These are phyloP conservation scores for Drosophila watanabei DNA, from an alignment of 1,140 invertebrate species.

Conservation along the genomic window DNA sequence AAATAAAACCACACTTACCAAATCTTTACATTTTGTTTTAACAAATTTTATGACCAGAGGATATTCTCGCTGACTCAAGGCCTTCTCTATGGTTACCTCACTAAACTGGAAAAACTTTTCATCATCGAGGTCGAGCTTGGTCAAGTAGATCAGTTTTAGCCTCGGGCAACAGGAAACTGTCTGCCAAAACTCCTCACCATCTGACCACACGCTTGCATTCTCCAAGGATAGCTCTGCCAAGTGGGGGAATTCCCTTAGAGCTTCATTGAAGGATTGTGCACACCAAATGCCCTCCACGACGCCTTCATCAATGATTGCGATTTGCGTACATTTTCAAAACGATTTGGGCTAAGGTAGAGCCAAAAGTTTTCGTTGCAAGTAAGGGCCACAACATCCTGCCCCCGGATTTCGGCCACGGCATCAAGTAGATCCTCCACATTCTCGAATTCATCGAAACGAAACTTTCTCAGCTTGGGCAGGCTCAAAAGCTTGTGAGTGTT, in stretches of 20 bases:
- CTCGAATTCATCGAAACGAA: constrained; percentile 23
- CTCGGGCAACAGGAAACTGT: constrained; percentile 22
- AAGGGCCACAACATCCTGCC: constrained; percentile 12
- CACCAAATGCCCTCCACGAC: constrained; percentile 15
- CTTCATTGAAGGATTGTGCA: background rate
- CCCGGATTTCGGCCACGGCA: background rate
- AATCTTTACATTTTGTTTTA: background rate
- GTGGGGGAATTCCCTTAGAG: constrained; percentile 9
- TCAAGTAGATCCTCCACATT: background rate
- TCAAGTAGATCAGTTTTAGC: constrained; percentile 5
- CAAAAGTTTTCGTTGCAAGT: constrained; percentile 35
- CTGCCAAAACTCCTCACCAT: constrained; percentile 21
- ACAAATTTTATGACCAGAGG: constrained; percentile 19
- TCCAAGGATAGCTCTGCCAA: constrained; percentile 21
- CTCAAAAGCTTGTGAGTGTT: constrained; percentile 4
- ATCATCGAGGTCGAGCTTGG: background rate
- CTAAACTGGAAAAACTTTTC: background rate
- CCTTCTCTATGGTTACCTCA: background rate
- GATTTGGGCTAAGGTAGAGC: background rate
- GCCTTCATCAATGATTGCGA: constrained; percentile 13
- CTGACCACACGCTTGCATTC: constrained; percentile 8
- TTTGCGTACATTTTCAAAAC: constrained; percentile 13
- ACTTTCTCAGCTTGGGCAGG: constrained; percentile 27
- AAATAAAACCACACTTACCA: constrained; percentile 8
- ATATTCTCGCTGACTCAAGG: background rate